phyloP scores from a whole-genome alignment of 2,113 vertebrate genomes.

The Urocynchramus pylzowi region DNA sequence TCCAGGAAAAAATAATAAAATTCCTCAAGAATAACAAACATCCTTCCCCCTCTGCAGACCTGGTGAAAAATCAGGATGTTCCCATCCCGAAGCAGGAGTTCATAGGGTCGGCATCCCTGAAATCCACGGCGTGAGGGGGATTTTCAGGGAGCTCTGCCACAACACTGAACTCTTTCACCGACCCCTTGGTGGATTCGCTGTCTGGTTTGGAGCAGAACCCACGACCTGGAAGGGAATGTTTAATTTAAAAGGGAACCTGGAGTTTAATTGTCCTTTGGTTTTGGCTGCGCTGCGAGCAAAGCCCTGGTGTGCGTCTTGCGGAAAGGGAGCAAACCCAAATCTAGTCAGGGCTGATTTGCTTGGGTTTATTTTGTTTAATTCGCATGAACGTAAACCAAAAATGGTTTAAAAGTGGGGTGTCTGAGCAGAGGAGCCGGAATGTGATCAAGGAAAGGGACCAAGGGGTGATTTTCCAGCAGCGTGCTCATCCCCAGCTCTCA shows the following conservation, averaged over 20 bases:
- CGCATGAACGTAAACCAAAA: fast-evolving
- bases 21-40: constrained; percentile 3
- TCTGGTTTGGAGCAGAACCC: constrained; percentile 34
- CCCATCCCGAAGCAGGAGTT: background rate
- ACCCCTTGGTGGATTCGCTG: background rate
- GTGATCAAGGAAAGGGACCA: background rate
- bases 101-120: background rate
- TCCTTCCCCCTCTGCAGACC: background rate
- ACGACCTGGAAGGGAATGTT: background rate
- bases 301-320: background rate
- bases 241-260: constrained; percentile 5
- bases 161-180: background rate
- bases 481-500: background rate
- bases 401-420: background rate
- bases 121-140: fast-evolving
- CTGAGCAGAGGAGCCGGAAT: background rate
- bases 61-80: background rate
- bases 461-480: background rate
- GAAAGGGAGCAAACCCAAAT: background rate
- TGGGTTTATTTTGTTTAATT: background rate
- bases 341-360: background rate
- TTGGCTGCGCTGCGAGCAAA: background rate
- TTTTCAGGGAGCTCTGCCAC: background rate
- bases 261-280: constrained; percentile 19
- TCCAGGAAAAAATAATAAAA: background rate